A percentile compares a stretch with the other conserved stretches of the same genome.
phyloP scores from a whole-genome alignment of 53 echinoderm and acorn worm genomes.

The Arbacia lixula region DNA sequence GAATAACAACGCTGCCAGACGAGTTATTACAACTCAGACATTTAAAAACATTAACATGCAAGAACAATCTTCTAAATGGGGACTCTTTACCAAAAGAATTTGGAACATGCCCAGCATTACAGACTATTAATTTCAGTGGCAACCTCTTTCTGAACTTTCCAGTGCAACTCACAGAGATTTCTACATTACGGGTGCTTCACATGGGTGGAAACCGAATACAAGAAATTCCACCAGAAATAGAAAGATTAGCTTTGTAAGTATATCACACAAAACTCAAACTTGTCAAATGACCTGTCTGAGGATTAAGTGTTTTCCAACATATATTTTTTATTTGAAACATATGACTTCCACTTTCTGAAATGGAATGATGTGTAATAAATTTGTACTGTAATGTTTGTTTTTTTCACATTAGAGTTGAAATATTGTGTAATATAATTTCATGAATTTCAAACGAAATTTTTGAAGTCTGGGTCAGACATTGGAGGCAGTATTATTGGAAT shows the following conservation, averaged over 20 bases:
- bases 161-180: conserved; percentile 67
- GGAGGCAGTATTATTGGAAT: too few species aligned
- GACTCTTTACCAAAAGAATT: conserved; percentile 92
- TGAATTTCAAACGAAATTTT: too few species aligned
- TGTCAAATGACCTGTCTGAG: background rate
- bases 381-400: background rate
- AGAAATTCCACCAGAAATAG: conserved; percentile 72
- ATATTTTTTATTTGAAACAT: background rate
- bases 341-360: background rate
- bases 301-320: background rate
- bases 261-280: too few species aligned
- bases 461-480: too few species aligned
- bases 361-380: background rate
- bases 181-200: conserved; percentile 67
- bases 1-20: conserved; percentile 69
- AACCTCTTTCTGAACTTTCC: conserved; percentile 87
- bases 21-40: conserved; percentile 67
- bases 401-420: too few species aligned
- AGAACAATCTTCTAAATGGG: conserved; percentile 82
- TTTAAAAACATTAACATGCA: conserved; percentile 68
- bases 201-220: conserved; percentile 88
- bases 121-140: conserved; percentile 86
- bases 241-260: conserved; percentile 75
- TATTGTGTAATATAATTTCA: too few species aligned
- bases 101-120: conserved; percentile 69